Percentiles rank a stretch among this genome's conserved stretches.
Evolutionary conservation across 2,888 invertebrate species (phyloP).

Genomic region (Drosophila mimica): DNA sequence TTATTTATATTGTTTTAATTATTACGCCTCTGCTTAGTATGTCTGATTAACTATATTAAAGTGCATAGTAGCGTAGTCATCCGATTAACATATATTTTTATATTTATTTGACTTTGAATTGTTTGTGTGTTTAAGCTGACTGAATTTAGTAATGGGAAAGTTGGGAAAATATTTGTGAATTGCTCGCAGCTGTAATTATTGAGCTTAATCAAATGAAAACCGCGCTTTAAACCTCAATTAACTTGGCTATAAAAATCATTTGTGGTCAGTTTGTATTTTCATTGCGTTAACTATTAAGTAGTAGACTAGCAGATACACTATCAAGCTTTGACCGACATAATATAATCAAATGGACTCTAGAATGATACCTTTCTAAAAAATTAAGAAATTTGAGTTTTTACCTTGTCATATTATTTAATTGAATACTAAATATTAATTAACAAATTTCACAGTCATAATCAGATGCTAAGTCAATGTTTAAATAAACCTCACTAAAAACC

Average conservation of each 20-base stretch:
- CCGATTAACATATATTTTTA: not conserved
- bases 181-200: constrained; percentile 60
- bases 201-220: constrained; percentile 76
- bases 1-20: not conserved
- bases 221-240: constrained; percentile 71
- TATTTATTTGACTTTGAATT: constrained; percentile 19
- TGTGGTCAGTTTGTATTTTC: constrained; percentile 65
- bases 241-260: constrained; percentile 75
- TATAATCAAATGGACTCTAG: not conserved
- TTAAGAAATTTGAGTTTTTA: not conserved
- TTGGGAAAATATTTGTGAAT: constrained; percentile 50
- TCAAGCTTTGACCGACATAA: not conserved
- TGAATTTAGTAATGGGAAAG: constrained; percentile 16
- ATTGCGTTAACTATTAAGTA: constrained; percentile 9
- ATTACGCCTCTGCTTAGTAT: not conserved
- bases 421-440: not conserved
- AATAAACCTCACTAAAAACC: not conserved
- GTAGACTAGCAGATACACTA: constrained; percentile 24
- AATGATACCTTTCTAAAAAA: not conserved
- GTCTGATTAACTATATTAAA: not conserved
- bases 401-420: not conserved
- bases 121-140: constrained; percentile 19
- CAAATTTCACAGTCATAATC: not conserved
- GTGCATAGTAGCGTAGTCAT: not conserved
- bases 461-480: not conserved